Base-by-base conservation (phyloP, 2,797 vertebrate genomes). In the Schizopygopsis pylzovi region DNA sequence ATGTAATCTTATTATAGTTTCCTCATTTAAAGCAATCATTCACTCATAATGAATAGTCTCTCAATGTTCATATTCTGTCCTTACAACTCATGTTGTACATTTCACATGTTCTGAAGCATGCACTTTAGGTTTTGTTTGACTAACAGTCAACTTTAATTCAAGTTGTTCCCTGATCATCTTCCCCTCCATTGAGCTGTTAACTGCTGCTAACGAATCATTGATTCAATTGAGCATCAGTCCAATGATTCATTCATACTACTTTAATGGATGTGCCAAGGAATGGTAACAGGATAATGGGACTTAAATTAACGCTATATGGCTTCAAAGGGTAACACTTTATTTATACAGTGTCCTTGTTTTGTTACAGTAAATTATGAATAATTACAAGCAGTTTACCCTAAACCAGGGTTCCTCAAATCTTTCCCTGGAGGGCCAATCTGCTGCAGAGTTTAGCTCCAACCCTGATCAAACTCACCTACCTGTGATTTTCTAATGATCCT, bases 151-250 rank as follows among this genome's bases (percentile, higher is more conserved):
- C 7, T n/a, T 16, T 25, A 43, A 43, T 63, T 25, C 28, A 61
- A 63, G 77, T 63, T 43, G 37, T 61, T 79, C 56, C 43, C 39
- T 45, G 56, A 61, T 45, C 43, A 45, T 63, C 56, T 63, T 79
- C n/a, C 39, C 56, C 77, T 79, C n/a, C 56, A 61, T 28, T 79
- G 56, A 79, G 56, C 54, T 61, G 77, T 79, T 79, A 79, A 79
- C 37, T 9, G 12, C 56, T 43, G 54, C 22, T 41, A 79, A 61
- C 15, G 22, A 76, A 76, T 75, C 37, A 72, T 43, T 72, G 41
- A 76, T 11, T 77, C 77, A 61, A 79, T 79, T 63, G 77, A 45
- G 22, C 54, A 79, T 18, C 77, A 45, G 56, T 45, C n/a, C 39
- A 45, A 61, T 9, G 39, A 79, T 63, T 61, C 54, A 61, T 79